Evolutionary conservation across 1,140 invertebrate species (phyloP), one percentile per base, ranked within the genome.

Genomic region (Bombus sylvicola): DNA sequence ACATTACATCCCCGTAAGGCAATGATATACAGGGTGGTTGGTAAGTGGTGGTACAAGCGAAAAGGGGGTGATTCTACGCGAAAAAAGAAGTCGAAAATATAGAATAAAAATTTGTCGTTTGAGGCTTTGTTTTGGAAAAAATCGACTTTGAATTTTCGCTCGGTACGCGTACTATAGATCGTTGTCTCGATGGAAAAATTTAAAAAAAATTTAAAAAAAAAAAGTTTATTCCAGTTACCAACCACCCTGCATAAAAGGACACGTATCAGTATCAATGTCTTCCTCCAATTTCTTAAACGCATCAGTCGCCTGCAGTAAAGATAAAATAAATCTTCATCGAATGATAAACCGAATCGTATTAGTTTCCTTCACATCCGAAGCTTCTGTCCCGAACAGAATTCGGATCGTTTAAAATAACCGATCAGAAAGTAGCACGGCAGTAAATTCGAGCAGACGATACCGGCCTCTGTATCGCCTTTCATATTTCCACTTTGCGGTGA

Each of bases 381-480:
- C 37, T 59, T 43, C 34, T 28, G 15, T 18, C 31, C 39, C 83
- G 18, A 43, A 37, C 41, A 47, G 68, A 85, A 79, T 64, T 72
- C 77, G 12, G 68, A 80, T 78, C 75, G 76, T 84, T 80, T 72
- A 80, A 85, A 85, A 85, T 85, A 85, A 85, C 76, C 77, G 57
- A 85, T 85, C 68, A 72, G 83, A 85, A 80, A 85, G 69, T 85
- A 80, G 83, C 53, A 72, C 83, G 68, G 57, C 76, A 28, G 69
- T 85, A 73, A 85, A 73, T 85, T 39, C 28, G 34, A 80, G 31
- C 34, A 80, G 31, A 43, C 77, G 77, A 85, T 85, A 79, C 62
- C 28, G 12, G 28, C 41, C 28, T 34, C 37, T 39, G 69, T 80
- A 37, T 73, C 77, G 57, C 31, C 34, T 85, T 80, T 85, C 73